Conservation (phyloP, 2,888 invertebrate species). For the Agrilus biguttatus region DNA sequence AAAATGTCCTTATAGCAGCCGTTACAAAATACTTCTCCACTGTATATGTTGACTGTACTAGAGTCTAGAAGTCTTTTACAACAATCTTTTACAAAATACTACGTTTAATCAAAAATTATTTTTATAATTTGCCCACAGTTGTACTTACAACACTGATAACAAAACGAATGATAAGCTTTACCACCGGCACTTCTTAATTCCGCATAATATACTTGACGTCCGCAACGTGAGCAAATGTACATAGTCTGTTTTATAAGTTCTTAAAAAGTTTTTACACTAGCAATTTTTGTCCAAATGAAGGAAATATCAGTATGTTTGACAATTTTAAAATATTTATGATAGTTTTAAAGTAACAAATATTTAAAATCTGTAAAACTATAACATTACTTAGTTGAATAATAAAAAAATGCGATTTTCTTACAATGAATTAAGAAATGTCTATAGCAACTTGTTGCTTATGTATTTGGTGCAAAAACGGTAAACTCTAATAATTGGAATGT, state of each 20-base stretch:
- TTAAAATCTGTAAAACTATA: too few relatives aligned
- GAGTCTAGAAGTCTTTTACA: constrained; percentile 24
- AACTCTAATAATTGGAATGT: too few relatives aligned
- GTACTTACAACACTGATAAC: constrained; percentile 29
- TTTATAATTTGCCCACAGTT: constrained; percentile 1
- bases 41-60: constrained; percentile 19
- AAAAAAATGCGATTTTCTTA: too few relatives aligned
- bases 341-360: too few relatives aligned
- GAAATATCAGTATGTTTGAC: background rate
- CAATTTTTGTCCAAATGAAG: background rate
- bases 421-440: too few relatives aligned
- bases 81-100: constrained; percentile 17
- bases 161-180: constrained; percentile 28
- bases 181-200: constrained; percentile 25
- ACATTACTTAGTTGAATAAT: too few relatives aligned
- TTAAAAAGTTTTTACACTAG: background rate
- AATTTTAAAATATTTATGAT: too few relatives aligned
- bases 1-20: constrained; percentile 18
- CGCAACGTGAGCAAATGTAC: constrained; percentile 24
- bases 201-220: constrained; percentile 26
- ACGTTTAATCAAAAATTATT: background rate
- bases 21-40: constrained; percentile 25
- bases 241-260: constrained; percentile 3
- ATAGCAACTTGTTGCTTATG: too few relatives aligned
- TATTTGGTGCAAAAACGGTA: too few relatives aligned